Evolutionary conservation across 2,113 vertebrate genomes (phyloP), one percentile per base, ranked within the genome.

Genomic region (Cromileptes altivelis): DNA sequence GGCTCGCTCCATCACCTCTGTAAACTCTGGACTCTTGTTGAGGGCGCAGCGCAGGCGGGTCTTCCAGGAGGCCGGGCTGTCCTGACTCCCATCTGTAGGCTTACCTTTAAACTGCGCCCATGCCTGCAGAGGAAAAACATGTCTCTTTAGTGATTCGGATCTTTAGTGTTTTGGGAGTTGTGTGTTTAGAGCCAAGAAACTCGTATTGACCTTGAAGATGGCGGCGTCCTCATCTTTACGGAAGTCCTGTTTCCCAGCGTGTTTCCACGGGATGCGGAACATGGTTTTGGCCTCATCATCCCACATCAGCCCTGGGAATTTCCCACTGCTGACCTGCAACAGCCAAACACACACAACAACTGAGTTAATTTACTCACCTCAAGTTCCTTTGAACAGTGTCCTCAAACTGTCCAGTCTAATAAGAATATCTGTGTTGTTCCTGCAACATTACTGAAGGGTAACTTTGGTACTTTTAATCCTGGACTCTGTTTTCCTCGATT

Each of bases 251-350:
- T 98, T 98, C 30, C 97, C 97, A 0, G 97, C 97, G 1, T 98
- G 97, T 85, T 98, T 98, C 97, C 97, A 98, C 4, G 97, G 97
- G 80, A 98, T 98, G n/a, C 97, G 96, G 91, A 98, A 97, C 96
- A 97, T 97, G 0, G 96, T 97, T 87, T 96, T 97, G 14, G 86
- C 88, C 0, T 89, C 75, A n/a, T 98, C 95, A 1, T 98, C 96
- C 97, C 97, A 98, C 2, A 95, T 85, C 5, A 98, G 92, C 0
- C 97, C 97, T 0, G 93, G 91, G 60, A 95, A 98, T 49, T 92
- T 91, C 1, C 94, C 96, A 0, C 97, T 97, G 80, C 92, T 96
- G 65, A 98, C 95, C 92, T 98, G 94, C 23, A 58, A 1, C 33
- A 37, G 33, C 33, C 33, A 37, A 37, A 13, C 62, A 27, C 3